phyloP scores from a whole-genome alignment of 2,888 invertebrate species.

The Oligia latruncula region DNA sequence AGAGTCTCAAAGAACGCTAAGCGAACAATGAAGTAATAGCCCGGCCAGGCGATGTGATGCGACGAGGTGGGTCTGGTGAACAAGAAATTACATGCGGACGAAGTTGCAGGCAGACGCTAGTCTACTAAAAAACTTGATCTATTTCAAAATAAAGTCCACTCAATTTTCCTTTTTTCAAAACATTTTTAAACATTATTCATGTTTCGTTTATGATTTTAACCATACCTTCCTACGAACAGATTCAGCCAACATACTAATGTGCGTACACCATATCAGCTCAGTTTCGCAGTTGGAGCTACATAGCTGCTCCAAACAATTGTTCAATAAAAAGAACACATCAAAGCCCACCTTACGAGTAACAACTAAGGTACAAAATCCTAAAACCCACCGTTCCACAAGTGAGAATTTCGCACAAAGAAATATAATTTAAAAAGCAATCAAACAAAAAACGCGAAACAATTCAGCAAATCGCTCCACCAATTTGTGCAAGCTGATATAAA shows the following conservation, averaged over 20 bases:
- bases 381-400: neutral
- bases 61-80: neutral
- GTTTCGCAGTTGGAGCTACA: neutral
- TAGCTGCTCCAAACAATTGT: neutral
- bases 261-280: neutral
- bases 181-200: neutral
- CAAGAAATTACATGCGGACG: neutral
- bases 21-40: neutral
- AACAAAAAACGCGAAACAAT: slow-evolving; percentile 56
- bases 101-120: neutral
- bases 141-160: neutral
- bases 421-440: slow-evolving; percentile 18
- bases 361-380: neutral
- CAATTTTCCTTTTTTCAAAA: neutral
- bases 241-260: neutral
- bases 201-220: neutral
- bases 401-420: slow-evolving; percentile 16
- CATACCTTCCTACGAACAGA: neutral
- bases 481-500: slow-evolving; percentile 66
- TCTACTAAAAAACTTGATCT: neutral
- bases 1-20: neutral
- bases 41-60: no score
- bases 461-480: slow-evolving; percentile 57
- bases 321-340: neutral
- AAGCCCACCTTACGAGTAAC: neutral